Conservation (phyloP, 2,113 vertebrate genomes). For the Pholis gunnellus region DNA sequence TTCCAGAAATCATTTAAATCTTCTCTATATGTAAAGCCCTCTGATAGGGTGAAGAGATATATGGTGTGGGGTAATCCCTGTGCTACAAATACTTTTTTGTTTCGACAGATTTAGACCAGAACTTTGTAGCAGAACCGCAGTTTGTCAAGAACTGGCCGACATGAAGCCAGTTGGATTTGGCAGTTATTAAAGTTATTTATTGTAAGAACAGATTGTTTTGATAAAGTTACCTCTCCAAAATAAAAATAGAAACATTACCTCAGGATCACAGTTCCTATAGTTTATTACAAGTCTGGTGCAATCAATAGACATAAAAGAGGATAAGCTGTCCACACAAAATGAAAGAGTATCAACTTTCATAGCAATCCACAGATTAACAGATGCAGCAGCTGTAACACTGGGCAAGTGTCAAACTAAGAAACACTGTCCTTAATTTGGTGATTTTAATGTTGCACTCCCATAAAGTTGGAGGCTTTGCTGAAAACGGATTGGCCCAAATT, state of each 20-base stretch:
- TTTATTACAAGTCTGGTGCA: neutral
- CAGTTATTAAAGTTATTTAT: neutral
- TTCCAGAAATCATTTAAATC: neutral
- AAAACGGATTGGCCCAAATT: neutral
- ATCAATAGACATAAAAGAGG: neutral
- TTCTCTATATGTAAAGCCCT: neutral
- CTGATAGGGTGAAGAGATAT: neutral
- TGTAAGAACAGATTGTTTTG: neutral
- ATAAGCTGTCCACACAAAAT: slow-evolving; percentile 7
- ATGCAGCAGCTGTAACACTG: neutral
- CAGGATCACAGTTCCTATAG: neutral
- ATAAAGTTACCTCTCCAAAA: neutral
- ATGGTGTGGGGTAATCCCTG: neutral
- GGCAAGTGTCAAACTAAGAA: neutral
- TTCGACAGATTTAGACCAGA: neutral
- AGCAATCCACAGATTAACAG: neutral
- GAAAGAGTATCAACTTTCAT: neutral
- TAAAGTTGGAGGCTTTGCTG: neutral
- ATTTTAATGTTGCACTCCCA: neutral
- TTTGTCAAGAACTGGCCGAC: neutral
- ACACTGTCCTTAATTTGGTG: neutral
- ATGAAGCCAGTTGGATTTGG: neutral
- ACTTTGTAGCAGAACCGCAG: neutral
- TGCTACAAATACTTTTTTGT: neutral
- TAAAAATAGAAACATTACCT: neutral